Base-by-base conservation (phyloP, 2,888 invertebrate species). In the Limnephilus lunatus region DNA sequence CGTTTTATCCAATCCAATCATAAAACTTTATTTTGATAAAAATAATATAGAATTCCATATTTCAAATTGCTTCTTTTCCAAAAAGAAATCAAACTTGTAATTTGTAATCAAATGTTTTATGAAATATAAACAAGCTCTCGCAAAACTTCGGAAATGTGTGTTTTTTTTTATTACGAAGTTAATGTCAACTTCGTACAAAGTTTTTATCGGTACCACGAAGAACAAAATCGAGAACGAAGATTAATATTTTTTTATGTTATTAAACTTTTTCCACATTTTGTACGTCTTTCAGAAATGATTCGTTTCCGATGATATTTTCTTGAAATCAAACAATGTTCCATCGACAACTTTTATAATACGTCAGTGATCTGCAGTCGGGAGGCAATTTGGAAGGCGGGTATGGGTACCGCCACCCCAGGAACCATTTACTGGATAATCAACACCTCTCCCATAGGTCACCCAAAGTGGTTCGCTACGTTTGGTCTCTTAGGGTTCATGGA, bases 71-170 rank as follows among this genome's bases (percentile, higher is more conserved):
- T n/a, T 68, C n/a, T 68, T 68, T 68, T 68, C 25, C 19, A 15
- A n/a, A 68, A 68, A 68, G 68, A 68, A 68, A 68, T 68, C 25
- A 68, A 25, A 68, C n/a, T 68, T 68, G n/a, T n/a, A 68, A 68
- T 68, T 68, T 68, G 68, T 68, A 68, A 68, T 68, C 68, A 68
- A 68, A 68, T 68, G 68, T 68, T 68, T 68, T 68, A n/a, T n/a
- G 68, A 68, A 68, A 68, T n/a, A 68, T 68, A 68, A 68, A 68
- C 68, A 68, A 68, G n/a, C 68, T 68, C 68, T 25, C 68, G 68
- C 25, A 68, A 68, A 68, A 68, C 68, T 68, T 68, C 68, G 68
- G 68, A 25, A 68, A n/a, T 68, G 68, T 68, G 9, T 68, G 25
- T 68, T 25, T 48, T 44, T 39, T 68, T 68, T 68, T 68, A 25